Base-by-base conservation (phyloP, 2,888 invertebrate species). In the Drosophila macrospina region DNA sequence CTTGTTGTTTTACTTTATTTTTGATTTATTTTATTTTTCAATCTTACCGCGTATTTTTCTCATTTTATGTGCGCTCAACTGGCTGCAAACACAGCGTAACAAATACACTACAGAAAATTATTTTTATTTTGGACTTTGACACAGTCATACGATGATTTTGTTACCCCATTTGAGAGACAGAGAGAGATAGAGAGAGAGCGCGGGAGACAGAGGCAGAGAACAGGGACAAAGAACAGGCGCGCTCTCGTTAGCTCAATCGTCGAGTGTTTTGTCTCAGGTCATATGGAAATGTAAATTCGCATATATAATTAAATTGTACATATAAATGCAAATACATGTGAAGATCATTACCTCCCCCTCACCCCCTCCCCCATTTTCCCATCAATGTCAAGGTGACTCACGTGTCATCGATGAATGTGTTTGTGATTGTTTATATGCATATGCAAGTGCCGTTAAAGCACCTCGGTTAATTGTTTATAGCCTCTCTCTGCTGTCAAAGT, bases 121-220 rank as follows among this genome's bases (percentile, higher is more conserved):
- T 86, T 76, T 80, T 85, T 84, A 78, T 84, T 75, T 69, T 79
- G 90, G 90, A 90, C 90, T 89, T 89, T 89, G 90, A 74, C 80
- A 81, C 78, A 83, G 78, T 89, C 89, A 89, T 89, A 77, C 89
- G 90, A 89, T 88, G 79, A 86, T 75, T 83, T 80, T 69, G 69
- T 80, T 84, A 80, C 65, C 88, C 83, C 79, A 81, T 81, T 70
- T 64, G 44, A 20, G 45, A 20, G 24, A 42, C 26, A 55, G 16
- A 50, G 34, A 30, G 51, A 54, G 37, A 56, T 16, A 48, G 36
- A 16, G 61, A 56, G 52, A 45, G 36, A 37, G 15, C 30, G 10
- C 39, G 39, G 16, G 20, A 10, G 24, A 34, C 8, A 26, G 52
- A 42, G 36, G 36, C 41, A 64, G 37, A 54, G 48, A 44, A 44